Evolutionary conservation across 2,113 vertebrate species (phyloP), one percentile per base, ranked within the genome.

Genomic region (Micronycteris hirsuta): DNA sequence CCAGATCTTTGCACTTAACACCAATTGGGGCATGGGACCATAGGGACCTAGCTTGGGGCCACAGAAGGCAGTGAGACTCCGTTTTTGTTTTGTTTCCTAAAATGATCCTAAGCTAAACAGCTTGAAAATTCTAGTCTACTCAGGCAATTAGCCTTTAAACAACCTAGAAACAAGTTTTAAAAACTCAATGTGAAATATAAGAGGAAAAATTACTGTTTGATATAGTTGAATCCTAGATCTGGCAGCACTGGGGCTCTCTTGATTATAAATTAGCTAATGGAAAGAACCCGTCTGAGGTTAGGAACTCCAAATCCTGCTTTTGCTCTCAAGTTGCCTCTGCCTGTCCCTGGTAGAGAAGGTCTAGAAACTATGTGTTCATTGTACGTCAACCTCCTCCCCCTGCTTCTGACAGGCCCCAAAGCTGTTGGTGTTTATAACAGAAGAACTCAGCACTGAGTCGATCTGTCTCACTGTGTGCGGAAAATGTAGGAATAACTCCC

Each of bases 401-500:
- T 10, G 4, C 49, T 82, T 93, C 78, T 78, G 61, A 87, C 20
- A 78, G 26, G 20, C 7, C n/a, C 67, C 20, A 49, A 65, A 87
- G 68, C 61, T 61, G 67, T 58, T 83, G 52, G 54, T 84, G 33
- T 91, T 91, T 95, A 47, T 43, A 76, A 85, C 22, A 83, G 58
- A 71, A 47, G 61, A 91, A 65, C 20, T 45, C 43, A 17, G 36
- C 7, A 10, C 33, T 56, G 54, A 10, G 4, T 38, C 65, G 71
- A 90, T 94, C 94, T 93, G 84, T 54, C 94, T 89, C 43, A 73
- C 81, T 74, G 87, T 88, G 76, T 91, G 89, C 2, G 47, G 90
- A 87, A 95, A 96, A 91, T 70, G 43, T 88, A 77, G 95, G 74
- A 93, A 89, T 84, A 93, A 92, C 33, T 95, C 92, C 71, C 82